Evolutionary conservation across 2,888 invertebrate genomes (phyloP).

Genomic region (Oscheius onirici): DNA sequence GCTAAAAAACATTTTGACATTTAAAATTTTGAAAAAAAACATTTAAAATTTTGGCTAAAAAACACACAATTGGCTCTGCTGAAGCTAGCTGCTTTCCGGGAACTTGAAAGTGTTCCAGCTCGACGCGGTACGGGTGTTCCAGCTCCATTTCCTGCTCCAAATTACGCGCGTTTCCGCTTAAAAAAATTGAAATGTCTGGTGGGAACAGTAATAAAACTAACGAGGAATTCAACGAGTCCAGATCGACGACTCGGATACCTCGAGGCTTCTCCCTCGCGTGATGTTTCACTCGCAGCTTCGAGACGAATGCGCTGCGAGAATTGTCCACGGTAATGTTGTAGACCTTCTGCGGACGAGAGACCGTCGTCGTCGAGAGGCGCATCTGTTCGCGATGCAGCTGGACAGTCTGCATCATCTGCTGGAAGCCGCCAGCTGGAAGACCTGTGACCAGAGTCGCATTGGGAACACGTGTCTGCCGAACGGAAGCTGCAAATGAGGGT

Average conservation of each 20-base stretch:
- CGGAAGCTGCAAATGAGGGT: background rate
- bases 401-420: background rate
- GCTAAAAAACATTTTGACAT: background rate
- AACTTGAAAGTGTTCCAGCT: constrained; percentile 55
- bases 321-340: constrained; percentile 49
- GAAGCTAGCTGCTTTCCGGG: constrained; percentile 47
- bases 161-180: background rate
- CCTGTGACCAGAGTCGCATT: background rate
- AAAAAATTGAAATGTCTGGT: background rate
- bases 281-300: constrained; percentile 47
- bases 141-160: constrained; percentile 32
- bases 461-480: background rate
- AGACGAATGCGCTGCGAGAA: constrained; percentile 46
- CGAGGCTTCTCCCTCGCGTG: constrained; percentile 10
- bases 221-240: background rate
- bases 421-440: background rate
- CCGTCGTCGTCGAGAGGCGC: background rate
- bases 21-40: background rate
- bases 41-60: too few relatives aligned
- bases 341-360: constrained; percentile 10
- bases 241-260: constrained; percentile 31
- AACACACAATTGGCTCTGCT: constrained; percentile 15
- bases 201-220: background rate
- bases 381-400: background rate
- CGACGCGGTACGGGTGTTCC: constrained; percentile 62